Percentiles rank a stretch among this genome's conserved stretches.
phyloP scores from a whole-genome alignment of 2,113 vertebrate genomes.

The Hemibagrus wyckioides region DNA sequence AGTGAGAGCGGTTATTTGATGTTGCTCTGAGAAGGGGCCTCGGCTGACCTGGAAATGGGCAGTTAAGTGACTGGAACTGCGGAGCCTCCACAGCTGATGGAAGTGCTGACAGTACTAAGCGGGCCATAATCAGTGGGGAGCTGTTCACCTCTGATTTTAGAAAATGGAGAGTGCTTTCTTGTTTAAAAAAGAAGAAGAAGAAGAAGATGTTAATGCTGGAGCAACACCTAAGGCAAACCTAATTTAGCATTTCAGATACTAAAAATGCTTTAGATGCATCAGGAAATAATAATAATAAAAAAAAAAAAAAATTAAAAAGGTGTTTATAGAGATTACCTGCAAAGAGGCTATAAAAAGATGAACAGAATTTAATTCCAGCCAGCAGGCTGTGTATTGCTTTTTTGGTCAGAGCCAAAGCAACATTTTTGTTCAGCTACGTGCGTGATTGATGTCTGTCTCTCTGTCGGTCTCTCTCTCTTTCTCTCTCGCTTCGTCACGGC shows the following conservation, averaged over 20 bases:
- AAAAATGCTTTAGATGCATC: background rate
- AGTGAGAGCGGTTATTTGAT: conserved; percentile 14
- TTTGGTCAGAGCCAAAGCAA: background rate
- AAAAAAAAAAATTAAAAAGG: background rate
- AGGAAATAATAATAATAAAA: background rate
- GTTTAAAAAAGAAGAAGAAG: background rate
- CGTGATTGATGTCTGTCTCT: background rate
- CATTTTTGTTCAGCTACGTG: background rate
- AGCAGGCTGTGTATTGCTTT: conserved; percentile 5
- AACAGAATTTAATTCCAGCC: background rate
- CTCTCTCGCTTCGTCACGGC: background rate
- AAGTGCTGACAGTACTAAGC: conserved; percentile 42
- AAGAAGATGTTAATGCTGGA: background rate
- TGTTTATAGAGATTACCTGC: background rate
- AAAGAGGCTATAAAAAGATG: background rate
- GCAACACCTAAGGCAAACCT: background rate
- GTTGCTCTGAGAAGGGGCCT: conserved; percentile 12
- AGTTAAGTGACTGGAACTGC: conserved; percentile 36
- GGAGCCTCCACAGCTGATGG: conserved; percentile 25
- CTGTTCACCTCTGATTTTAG: conserved; percentile 6
- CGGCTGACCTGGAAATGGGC: conserved; percentile 40
- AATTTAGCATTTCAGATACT: background rate
- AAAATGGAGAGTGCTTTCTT: background rate
- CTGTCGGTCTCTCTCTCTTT: background rate
- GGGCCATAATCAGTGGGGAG: conserved; percentile 22